Evolutionary conservation across 2,113 vertebrate species (phyloP).

Genomic region (Pterocles burchelli): DNA sequence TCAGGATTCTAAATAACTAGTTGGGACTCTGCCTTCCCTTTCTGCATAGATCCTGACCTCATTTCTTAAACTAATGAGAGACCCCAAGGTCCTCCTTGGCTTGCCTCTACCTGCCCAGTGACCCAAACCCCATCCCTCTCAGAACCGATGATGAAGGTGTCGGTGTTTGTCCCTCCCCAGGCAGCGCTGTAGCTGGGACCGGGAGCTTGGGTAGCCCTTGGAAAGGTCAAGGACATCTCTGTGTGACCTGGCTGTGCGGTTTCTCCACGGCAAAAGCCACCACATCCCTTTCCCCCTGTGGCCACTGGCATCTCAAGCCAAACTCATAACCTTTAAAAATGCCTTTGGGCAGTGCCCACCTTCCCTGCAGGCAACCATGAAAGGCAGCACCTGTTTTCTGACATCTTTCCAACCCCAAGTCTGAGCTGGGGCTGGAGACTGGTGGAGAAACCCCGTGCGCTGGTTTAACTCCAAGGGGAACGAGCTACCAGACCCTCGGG

Average conservation of each 20-base stretch:
- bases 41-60: neutral
- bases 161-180: neutral
- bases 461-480: neutral
- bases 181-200: neutral
- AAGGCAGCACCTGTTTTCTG: neutral
- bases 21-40: neutral
- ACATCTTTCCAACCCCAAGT: accelerated
- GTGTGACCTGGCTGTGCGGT: neutral
- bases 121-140: accelerated
- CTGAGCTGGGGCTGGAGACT: neutral
- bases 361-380: neutral
- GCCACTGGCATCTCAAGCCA: neutral
- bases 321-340: accelerated
- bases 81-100: neutral
- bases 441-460: neutral
- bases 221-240: neutral
- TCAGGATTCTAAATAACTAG: accelerated
- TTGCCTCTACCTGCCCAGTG: neutral
- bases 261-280: neutral
- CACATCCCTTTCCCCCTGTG: neutral
- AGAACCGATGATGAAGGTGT: neutral
- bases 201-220: accelerated
- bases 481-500: neutral
- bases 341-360: neutral
- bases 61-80: neutral